A percentile compares a stretch with the other conserved stretches of the same genome.
Conservation (phyloP, 2,888 invertebrate genomes). For the Allygus modestus region DNA sequence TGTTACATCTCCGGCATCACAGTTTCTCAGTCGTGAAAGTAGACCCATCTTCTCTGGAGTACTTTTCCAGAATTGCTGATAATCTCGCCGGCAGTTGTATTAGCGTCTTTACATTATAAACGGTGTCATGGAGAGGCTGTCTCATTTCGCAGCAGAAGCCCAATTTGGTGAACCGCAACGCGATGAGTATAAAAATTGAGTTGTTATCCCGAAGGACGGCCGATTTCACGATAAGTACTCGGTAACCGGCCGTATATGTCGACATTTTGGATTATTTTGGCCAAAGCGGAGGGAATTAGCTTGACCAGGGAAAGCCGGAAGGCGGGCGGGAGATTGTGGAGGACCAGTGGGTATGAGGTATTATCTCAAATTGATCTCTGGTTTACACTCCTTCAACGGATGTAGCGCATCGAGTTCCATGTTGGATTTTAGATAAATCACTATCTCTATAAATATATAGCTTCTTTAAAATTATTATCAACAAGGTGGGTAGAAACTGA, state of each 20-base stretch:
- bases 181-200: constrained; percentile 29
- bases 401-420: background rate
- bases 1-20: too few relatives aligned
- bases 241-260: background rate
- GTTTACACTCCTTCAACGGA: background rate
- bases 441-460: too few relatives aligned
- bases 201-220: constrained; percentile 8
- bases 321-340: background rate
- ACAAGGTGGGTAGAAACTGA: too few relatives aligned
- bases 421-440: too few relatives aligned
- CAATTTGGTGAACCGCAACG: constrained; percentile 34
- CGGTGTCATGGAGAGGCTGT: constrained; percentile 15
- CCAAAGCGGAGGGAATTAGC: constrained; percentile 11
- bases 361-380: constrained; percentile 25
- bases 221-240: background rate
- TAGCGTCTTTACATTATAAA: background rate
- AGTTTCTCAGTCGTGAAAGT: constrained; percentile 23
- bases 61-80: constrained; percentile 1
- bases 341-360: background rate
- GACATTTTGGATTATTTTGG: background rate
- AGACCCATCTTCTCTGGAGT: background rate
- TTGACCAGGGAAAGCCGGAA: constrained; percentile 33
- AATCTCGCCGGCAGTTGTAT: background rate
- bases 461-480: too few relatives aligned
- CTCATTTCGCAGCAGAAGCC: constrained; percentile 1